Conservation (phyloP, 2,888 invertebrate species). For the Pammene aurita region DNA sequence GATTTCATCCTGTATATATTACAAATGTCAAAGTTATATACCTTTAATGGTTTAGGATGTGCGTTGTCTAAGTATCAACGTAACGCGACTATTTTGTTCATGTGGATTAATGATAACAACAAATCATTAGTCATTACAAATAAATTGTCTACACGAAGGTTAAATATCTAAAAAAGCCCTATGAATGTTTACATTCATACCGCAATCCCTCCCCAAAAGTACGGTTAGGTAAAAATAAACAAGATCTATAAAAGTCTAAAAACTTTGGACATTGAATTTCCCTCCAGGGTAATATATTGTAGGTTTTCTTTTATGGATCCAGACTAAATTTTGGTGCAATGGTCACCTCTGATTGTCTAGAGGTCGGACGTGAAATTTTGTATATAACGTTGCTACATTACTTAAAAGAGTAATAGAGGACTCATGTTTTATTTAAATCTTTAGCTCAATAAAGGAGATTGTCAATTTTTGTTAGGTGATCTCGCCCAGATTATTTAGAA, state of each 20-base stretch:
- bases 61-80: no score
- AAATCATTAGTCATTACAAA: no score
- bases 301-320: conserved; percentile 20
- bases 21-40: no score
- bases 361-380: conserved; percentile 29
- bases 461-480: no score
- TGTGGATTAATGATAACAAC: no score
- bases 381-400: conserved; percentile 14
- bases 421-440: neutral
- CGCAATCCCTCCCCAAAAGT: neutral
- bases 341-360: conserved; percentile 37
- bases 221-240: neutral
- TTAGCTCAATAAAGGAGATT: no score
- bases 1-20: no score
- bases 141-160: no score
- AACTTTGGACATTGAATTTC: neutral
- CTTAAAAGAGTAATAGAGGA: neutral
- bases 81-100: no score
- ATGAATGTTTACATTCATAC: neutral
- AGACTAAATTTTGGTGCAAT: conserved; percentile 13
- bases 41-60: no score
- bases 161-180: no score
- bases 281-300: conserved; percentile 1
- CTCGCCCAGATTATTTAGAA: no score
- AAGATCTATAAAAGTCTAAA: neutral